Conservation (phyloP, 1,140 invertebrate genomes). For the Penaeus chinensis region DNA sequence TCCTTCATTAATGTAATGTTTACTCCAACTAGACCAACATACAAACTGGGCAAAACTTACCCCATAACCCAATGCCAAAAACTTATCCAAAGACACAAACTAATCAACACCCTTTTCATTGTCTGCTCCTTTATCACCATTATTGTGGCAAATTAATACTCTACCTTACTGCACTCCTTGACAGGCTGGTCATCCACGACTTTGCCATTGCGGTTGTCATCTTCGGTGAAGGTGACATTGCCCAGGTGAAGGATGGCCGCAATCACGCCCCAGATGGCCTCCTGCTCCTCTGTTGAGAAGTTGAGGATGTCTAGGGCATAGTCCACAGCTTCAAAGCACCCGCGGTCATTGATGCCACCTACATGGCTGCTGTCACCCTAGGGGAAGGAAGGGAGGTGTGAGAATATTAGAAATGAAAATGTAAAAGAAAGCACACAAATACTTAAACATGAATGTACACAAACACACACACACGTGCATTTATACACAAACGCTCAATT, state of each 20-base stretch:
- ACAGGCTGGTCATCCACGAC: slow-evolving; percentile 65
- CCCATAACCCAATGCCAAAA: no score
- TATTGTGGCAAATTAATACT: no score
- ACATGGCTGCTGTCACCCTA: slow-evolving; percentile 64
- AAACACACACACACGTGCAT: no score
- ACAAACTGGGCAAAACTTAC: no score
- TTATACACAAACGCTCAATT: no score
- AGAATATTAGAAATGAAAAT: background rate
- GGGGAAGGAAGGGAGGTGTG: background rate
- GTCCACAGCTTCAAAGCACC: slow-evolving; percentile 65
- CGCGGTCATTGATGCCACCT: slow-evolving; percentile 65
- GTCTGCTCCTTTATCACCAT: no score
- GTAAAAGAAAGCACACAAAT: no score
- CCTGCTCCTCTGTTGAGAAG: slow-evolving; percentile 68
- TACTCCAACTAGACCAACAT: no score
- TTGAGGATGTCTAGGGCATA: slow-evolving; percentile 69
- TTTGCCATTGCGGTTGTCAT: slow-evolving; percentile 65
- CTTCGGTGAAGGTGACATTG: slow-evolving; percentile 67
- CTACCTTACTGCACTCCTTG: slow-evolving; percentile 65
- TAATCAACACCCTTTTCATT: no score
- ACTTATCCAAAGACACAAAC: no score
- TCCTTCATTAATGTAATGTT: no score
- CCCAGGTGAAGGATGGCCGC: slow-evolving; percentile 70
- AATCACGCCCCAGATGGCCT: slow-evolving; percentile 67
- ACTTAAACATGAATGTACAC: no score